phyloP scores from a whole-genome alignment of 2,888 invertebrate genomes.

The Pristionchus maxplancki region DNA sequence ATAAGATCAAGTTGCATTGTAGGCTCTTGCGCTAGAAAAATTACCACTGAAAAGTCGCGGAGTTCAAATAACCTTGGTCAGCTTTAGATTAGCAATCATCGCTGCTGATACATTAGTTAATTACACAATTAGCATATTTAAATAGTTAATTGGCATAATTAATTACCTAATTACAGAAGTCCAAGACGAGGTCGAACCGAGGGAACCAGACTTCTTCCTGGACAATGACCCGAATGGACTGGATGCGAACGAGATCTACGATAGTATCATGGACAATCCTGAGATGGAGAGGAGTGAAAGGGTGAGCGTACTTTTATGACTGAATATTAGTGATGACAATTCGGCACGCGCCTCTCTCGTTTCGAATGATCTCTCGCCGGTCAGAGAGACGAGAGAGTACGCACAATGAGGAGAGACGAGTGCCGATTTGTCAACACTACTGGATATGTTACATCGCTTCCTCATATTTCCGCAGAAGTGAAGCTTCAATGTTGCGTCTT shows the following conservation, averaged over 20 bases:
- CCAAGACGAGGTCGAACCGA: constrained; percentile 14
- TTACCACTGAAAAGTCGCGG: no score
- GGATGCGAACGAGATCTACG: constrained; percentile 50
- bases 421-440: no score
- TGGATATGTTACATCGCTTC: background rate
- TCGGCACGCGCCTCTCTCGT: no score
- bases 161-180: constrained; percentile 8
- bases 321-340: no score
- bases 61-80: background rate
- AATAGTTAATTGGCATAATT: background rate
- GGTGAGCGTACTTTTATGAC: background rate
- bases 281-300: constrained; percentile 23
- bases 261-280: constrained; percentile 43
- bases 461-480: background rate
- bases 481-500: background rate
- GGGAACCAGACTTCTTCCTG: background rate
- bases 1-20: no score
- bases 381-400: no score
- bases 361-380: no score
- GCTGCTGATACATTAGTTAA: no score
- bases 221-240: constrained; percentile 25
- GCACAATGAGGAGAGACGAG: no score
- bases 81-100: no score
- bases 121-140: no score
- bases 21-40: no score